phyloP scores from a whole-genome alignment of 2,797 vertebrate species.

The Sebastes itinus region DNA sequence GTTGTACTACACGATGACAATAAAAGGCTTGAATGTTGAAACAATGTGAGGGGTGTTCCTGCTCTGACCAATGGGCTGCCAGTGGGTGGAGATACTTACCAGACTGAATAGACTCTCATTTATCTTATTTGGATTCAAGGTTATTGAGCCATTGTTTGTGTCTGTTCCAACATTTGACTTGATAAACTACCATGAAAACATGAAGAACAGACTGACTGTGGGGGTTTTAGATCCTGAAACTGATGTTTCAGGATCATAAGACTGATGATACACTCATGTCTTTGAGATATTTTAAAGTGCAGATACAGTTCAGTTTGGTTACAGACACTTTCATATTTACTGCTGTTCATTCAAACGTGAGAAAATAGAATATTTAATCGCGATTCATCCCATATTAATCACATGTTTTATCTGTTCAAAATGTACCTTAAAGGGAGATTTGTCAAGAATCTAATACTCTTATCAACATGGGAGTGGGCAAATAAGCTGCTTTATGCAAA shows the following conservation, averaged over 20 bases:
- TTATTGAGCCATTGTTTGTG: not conserved
- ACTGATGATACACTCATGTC: not conserved
- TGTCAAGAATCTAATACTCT: too few species aligned
- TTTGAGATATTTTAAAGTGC: not conserved
- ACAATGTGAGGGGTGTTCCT: slow-evolving; percentile 34
- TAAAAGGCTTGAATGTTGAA: too few species aligned
- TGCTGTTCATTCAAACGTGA: not conserved
- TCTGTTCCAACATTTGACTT: not conserved
- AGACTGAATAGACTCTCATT: not conserved
- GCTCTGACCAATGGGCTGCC: slow-evolving; percentile 42
- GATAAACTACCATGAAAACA: not conserved
- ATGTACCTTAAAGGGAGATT: too few species aligned
- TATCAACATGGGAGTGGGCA: too few species aligned
- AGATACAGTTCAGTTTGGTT: not conserved
- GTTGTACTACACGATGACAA: too few species aligned
- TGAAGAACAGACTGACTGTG: not conserved
- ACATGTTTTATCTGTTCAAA: too few species aligned
- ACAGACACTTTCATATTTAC: not conserved
- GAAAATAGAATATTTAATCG: not conserved
- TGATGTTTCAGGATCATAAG: not conserved
- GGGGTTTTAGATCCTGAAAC: not conserved
- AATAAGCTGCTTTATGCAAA: too few species aligned
- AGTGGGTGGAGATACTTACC: not conserved
- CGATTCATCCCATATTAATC: too few species aligned
- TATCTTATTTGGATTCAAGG: not conserved